Conservation (phyloP, 2,888 invertebrate species). For the Nebria salina region DNA sequence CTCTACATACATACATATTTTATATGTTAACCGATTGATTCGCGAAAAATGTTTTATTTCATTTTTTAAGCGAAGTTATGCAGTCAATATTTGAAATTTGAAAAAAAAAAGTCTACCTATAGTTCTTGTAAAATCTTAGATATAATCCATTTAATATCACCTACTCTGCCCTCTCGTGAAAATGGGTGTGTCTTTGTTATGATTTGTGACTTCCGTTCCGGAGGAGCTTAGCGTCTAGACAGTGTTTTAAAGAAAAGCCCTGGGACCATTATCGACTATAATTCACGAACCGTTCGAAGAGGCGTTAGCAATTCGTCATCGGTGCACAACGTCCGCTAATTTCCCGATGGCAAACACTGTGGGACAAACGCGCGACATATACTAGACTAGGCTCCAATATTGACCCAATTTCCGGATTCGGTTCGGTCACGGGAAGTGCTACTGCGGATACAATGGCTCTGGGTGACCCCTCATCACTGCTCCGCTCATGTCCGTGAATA, state of each 20-base stretch:
- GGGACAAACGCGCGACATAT: constrained; percentile 6
- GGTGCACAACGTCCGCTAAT: constrained; percentile 23
- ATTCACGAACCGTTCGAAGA: constrained; percentile 10
- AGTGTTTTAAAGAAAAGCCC: constrained; percentile 27
- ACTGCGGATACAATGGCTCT: constrained; percentile 24
- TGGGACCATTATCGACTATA: constrained; percentile 29
- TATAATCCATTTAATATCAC: constrained; percentile 9
- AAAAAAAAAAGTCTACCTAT: background rate
- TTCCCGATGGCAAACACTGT: constrained; percentile 18
- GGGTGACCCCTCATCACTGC: background rate
- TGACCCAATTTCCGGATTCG: constrained; percentile 34
- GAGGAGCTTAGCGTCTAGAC: constrained; percentile 14
- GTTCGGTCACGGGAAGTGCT: constrained; percentile 23
- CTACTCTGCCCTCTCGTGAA: background rate
- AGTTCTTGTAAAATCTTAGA: background rate
- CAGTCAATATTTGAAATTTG: too few relatives aligned
- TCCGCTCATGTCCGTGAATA: background rate
- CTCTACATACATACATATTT: too few relatives aligned
- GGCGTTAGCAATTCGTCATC: constrained; percentile 16
- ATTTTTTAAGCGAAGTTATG: too few relatives aligned
- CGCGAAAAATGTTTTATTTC: too few relatives aligned
- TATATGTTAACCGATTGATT: too few relatives aligned
- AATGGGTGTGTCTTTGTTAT: background rate
- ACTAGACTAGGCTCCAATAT: constrained; percentile 21
- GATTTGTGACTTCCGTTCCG: constrained; percentile 9